Evolutionary conservation across 2,797 vertebrate genomes (phyloP), one percentile per base, ranked within the genome.

Genomic region (Betta splendens): DNA sequence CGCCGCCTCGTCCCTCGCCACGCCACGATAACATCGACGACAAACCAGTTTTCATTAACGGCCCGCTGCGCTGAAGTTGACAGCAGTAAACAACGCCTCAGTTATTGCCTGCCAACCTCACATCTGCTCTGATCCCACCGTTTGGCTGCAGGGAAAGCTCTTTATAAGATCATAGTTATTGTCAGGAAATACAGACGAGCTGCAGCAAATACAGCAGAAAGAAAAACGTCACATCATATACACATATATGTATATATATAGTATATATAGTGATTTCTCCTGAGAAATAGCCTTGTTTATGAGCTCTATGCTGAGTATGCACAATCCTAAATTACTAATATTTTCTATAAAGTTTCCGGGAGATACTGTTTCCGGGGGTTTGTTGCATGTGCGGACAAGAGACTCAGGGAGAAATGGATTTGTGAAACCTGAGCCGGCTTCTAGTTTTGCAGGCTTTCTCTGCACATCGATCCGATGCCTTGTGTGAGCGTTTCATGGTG

Each of bases 401-500:
- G 59, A 36, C 50, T 47, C 62, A 46, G 62, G 57, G 65, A 77
- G 72, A 79, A 82, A 83, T 78, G 65, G 81, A 85, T 85, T 84
- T 87, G 79, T 84, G 89, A 87, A 90, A 91, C 79, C 40, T 22
- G 66, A 90, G 53, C 80, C 57, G 55, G 66, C 77, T 67, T 78
- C 80, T 84, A 58, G 40, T 59, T 46, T 71, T 75, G 52, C 60
- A 59, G 64, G 5, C 58, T 49, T 33, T 47, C 22, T 38, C 56
- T 55, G 56, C 51, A 29, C 31, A 42, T 61, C 60, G 49, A 23
- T 63, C 44, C 72, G 54, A 66, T 53, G 54, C 45, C 42, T 29
- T 25, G 53, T 63, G 56, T 48, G 45, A 10, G 52, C 23, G 45
- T 23, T 50, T 71, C 50, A 69, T 38, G 67, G 71, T 58, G 15